Evolutionary conservation across 2,888 invertebrate genomes (phyloP), one percentile per base, ranked within the genome.

Genomic region (Trypoxylon attenuatum): DNA sequence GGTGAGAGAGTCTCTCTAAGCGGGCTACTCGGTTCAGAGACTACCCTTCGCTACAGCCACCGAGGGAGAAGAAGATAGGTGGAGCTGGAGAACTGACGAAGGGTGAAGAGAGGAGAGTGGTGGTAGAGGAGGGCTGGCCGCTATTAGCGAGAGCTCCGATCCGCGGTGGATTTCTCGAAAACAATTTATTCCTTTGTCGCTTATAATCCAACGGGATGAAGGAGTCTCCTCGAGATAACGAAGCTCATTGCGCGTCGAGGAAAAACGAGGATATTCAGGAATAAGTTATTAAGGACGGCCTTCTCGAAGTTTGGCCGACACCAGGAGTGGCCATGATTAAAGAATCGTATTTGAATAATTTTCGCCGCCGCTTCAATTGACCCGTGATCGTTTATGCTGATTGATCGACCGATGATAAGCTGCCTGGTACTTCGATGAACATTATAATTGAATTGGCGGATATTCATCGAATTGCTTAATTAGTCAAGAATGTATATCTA

Each of bases 91-190:
- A n/a, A n/a, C n/a, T n/a, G n/a, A n/a, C n/a, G n/a, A n/a, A n/a
- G n/a, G n/a, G n/a, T n/a, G n/a, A n/a, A 58, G 58, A 38, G 41
- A 50, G 43, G 58, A 60, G 42, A 41, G 41, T 49, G 15, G 51
- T 21, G 39, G 45, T 29, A 38, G 43, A 27, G 55, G 45, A 43
- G 33, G 51, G 38, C 50, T 38, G 46, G 47, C 29, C 39, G 67
- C 73, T 71, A 72, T 74, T 76, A 78, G 77, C 76, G 72, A 74
- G 58, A 46, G 70, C 60, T 69, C 72, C 62, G 69, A 77, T 62
- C 62, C 60, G 69, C 69, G 56, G 54, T 42, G 56, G 59, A 64
- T 64, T 66, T 62, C 62, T 45, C 69, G 61, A 67, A 64, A 66
- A 70, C 62, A 58, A 59, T 62, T 66, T 74, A 76, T 75, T 75